phyloP scores from a whole-genome alignment of 2,113 vertebrate species.

The Mirza zaza region DNA sequence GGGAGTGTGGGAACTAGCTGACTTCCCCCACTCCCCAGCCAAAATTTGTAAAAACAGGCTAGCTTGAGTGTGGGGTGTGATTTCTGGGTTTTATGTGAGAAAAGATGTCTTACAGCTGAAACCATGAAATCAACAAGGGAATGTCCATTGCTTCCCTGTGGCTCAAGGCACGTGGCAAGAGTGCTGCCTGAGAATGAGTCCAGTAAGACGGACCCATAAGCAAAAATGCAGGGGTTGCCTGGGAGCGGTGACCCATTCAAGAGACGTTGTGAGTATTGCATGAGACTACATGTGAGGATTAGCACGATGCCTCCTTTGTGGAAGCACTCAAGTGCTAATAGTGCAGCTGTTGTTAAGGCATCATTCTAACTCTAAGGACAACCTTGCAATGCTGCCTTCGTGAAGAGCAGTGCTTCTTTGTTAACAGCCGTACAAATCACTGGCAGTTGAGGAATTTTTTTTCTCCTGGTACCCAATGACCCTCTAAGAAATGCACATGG shows the following conservation, averaged over 20 bases:
- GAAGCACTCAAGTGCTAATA: not conserved
- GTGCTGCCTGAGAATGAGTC: not conserved
- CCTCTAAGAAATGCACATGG: not conserved
- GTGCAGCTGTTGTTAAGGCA: not conserved
- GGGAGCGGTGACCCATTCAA: too few species aligned
- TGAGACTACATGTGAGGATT: rapidly evolving
- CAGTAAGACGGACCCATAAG: not conserved
- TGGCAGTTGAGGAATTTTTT: not conserved
- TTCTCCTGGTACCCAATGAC: not conserved
- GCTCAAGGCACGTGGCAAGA: not conserved
- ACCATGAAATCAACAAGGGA: not conserved
- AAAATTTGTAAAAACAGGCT: conserved; percentile 16
- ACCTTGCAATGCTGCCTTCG: not conserved
- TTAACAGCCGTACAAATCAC: not conserved
- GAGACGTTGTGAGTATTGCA: rapidly evolving
- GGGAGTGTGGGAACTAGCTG: conserved; percentile 36
- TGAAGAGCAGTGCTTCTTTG: not conserved
- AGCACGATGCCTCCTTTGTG: not conserved
- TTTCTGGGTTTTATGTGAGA: not conserved
- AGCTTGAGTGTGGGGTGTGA: not conserved
- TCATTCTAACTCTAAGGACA: not conserved
- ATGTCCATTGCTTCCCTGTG: not conserved
- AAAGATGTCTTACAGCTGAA: not conserved
- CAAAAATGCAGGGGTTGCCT: not conserved
- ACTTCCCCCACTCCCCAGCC: not conserved